These are phyloP conservation scores for Canis aureus DNA, from an alignment of 2,113 vertebrate species.

Conservation along the genomic window DNA sequence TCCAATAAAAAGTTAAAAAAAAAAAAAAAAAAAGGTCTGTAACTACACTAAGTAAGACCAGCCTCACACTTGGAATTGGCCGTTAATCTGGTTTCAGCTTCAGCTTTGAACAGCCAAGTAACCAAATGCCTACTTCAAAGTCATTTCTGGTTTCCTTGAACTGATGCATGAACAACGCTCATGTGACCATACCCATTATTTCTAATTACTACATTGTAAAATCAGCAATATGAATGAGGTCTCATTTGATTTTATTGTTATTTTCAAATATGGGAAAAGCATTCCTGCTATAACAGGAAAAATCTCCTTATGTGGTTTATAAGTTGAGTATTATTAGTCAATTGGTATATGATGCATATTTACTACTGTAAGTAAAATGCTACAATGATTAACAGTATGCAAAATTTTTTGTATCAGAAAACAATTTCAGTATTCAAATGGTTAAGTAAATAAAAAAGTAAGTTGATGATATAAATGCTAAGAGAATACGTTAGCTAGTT, in stretches of 20 bases:
- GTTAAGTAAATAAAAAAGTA: conserved; percentile 61
- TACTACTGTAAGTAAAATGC: conserved; percentile 39
- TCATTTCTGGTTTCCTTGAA: neutral
- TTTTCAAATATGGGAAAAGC: conserved; percentile 9
- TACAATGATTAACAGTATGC: neutral
- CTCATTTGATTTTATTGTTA: conserved; percentile 3
- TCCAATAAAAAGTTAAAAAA: neutral
- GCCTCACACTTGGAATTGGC: neutral
- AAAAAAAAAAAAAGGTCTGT: no score
- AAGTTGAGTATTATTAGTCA: conserved; percentile 24
- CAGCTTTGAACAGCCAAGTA: neutral
- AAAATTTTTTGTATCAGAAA: conserved; percentile 14
- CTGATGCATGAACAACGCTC: neutral
- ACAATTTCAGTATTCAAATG: conserved; percentile 44
- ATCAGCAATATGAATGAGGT: neutral
- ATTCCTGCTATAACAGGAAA: conserved; percentile 4
- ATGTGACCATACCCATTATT: neutral
- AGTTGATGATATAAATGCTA: conserved; percentile 40
- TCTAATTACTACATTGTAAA: conserved; percentile 20
- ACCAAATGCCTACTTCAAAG: neutral
- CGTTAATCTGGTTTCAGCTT: conserved; percentile 14
- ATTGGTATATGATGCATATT: conserved; percentile 12
- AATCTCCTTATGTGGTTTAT: neutral
- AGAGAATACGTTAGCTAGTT: conserved; percentile 55
- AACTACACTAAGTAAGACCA: neutral